Base-by-base conservation (phyloP, 1,140 invertebrate genomes). In the Meloidogyne exigua region DNA sequence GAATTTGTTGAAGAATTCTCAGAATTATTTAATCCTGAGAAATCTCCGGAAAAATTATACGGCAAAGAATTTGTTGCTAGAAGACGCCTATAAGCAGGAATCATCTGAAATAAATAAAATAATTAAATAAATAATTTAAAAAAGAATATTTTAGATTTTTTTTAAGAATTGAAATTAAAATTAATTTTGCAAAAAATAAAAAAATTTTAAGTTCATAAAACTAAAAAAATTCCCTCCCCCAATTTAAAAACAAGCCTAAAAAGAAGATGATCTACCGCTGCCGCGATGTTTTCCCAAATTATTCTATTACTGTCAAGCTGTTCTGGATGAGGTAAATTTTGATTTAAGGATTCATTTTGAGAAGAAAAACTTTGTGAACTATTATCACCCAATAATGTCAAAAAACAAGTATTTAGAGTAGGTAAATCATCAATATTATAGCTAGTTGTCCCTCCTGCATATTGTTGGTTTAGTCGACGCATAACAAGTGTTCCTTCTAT, bases 191-290 rank as follows among this genome's bases (percentile, higher is more conserved):
- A 39, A 39, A 39, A 39, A 39, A 39, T 39, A 9, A 39, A 10
- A 39, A 39, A 39, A 9, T 39, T 10, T 39, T 39, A 39, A 9
- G 36, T 0, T 7, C 36, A 39, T 7, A 57, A 57, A 57, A 18
- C 3, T 44, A 44, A n/a, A 57, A 57, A n/a, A 57, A 57, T 32
- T 32, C 15, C 1, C 18, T 57, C 18, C 18, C 15, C 49, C 49
- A 57, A 57, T 57, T 57, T 57, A 57, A 57, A 57, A 57, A 57
- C 49, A 57, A 57, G 49, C 49, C 49, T 57, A 57, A 57, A 57
- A 57, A 57, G 49, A 57, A 57, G 49, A 4, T 57, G 49, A 57
- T 57, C 49, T 57, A 57, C 49, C 49, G 49, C 49, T 57, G 49
- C 49, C 18, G 49, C 49, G 49, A 57, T 57, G 49, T 57, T 57